Evolutionary conservation across 2,797 vertebrate genomes (phyloP).

Genomic region (Thamnophis elegans): DNA sequence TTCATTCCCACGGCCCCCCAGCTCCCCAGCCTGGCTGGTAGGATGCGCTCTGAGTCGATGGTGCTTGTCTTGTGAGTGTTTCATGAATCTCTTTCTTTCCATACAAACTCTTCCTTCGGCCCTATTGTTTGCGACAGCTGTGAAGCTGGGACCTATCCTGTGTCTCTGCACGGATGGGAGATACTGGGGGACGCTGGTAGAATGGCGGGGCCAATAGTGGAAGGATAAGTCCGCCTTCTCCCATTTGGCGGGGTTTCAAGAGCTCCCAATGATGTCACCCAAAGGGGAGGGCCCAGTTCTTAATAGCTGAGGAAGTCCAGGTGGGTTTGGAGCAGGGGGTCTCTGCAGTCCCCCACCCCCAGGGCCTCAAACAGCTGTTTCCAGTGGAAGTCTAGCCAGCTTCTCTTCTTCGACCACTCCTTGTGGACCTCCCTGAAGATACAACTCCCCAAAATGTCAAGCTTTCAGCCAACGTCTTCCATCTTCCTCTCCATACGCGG

Average conservation of each 20-base stretch:
- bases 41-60: neutral
- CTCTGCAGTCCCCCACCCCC: neutral
- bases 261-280: neutral
- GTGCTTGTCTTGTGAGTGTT: neutral
- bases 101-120: neutral
- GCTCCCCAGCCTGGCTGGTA: neutral
- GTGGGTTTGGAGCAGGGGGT: neutral
- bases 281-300: neutral
- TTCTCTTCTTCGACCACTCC: neutral
- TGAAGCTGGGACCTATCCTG: neutral
- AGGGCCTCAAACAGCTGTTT: neutral
- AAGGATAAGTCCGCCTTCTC: neutral
- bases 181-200: neutral
- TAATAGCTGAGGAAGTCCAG: neutral
- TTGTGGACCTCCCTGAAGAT: neutral
- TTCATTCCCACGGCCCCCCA: neutral
- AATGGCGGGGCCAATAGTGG: neutral
- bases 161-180: neutral
- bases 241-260: neutral
- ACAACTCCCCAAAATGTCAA: neutral
- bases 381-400: neutral
- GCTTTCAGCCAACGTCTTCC: neutral
- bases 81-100: neutral
- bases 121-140: neutral
- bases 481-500: neutral